These are phyloP conservation scores for Bactericera cockerelli DNA, from an alignment of 1,140 invertebrate genomes.

Conservation along the genomic window DNA sequence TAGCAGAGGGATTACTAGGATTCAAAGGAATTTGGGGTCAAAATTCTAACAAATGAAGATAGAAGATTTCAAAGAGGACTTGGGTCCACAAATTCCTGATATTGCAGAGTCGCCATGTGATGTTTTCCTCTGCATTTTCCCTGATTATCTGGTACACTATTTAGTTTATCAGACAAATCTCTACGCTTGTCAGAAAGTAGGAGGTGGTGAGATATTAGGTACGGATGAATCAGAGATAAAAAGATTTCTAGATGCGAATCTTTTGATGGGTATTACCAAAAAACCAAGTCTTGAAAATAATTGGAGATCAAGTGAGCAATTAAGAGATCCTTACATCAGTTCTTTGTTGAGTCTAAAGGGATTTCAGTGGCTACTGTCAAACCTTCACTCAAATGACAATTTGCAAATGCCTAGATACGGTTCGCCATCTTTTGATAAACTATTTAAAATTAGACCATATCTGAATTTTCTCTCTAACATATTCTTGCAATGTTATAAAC, in stretches of 20 bases:
- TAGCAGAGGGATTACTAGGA: neutral
- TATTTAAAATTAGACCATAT: slow-evolving; percentile 18
- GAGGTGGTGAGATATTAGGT: neutral
- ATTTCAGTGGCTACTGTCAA: slow-evolving; percentile 14
- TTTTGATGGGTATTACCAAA: neutral
- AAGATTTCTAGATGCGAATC: neutral
- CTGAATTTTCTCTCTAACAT: slow-evolving; percentile 1
- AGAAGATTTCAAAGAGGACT: slow-evolving; percentile 1
- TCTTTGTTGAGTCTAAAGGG: slow-evolving; percentile 14
- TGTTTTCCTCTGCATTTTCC: neutral
- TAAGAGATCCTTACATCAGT: slow-evolving; percentile 8
- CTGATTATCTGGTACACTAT: neutral
- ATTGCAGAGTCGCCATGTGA: neutral
- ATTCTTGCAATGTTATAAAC: slow-evolving; percentile 12
- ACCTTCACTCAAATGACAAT: slow-evolving; percentile 18
- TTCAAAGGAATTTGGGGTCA: neutral
- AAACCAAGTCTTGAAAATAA: neutral
- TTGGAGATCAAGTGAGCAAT: neutral
- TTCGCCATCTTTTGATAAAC: slow-evolving; percentile 11
- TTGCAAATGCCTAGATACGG: slow-evolving; percentile 3
- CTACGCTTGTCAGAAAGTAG: neutral
- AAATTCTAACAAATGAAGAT: neutral
- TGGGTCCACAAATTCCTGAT: neutral
- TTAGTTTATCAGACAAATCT: neutral
- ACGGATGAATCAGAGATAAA: neutral